Evolutionary conservation across 1,140 invertebrate species (phyloP).

Genomic region (Druon quercuslanigerum): DNA sequence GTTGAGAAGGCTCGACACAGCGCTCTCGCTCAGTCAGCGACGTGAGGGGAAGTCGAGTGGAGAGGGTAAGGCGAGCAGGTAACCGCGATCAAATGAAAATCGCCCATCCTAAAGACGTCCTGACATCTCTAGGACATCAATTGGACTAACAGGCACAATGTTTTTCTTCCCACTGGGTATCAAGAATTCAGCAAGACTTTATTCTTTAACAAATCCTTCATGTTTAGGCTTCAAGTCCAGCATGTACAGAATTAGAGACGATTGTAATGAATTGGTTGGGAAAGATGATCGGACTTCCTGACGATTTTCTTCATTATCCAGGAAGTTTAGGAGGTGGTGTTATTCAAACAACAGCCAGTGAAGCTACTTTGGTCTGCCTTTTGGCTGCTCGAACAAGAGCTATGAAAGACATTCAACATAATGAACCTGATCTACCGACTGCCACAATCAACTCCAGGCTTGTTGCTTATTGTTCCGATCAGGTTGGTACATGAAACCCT

Average conservation of each 20-base stretch:
- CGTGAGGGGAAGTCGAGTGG: no score
- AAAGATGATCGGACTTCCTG: constrained; percentile 94
- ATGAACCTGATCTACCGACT: constrained; percentile 85
- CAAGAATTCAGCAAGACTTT: no score
- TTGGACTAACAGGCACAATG: no score
- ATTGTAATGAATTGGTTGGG: constrained; percentile 98
- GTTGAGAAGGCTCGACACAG: no score
- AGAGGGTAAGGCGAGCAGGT: no score
- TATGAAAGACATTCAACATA: constrained; percentile 79
- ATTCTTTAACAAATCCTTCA: neutral
- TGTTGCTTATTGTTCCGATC: constrained; percentile 96
- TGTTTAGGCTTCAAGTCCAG: constrained; percentile 91
- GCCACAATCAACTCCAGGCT: constrained; percentile 93
- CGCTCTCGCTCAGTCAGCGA: no score
- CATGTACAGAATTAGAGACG: constrained; percentile 97
- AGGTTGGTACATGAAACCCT: constrained; percentile 67
- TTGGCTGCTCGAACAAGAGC: constrained; percentile 92
- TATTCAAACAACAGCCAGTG: constrained; percentile 94
- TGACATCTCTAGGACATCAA: no score
- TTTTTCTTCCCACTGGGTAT: no score
- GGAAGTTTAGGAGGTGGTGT: constrained; percentile 91
- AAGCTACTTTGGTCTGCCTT: constrained; percentile 92
- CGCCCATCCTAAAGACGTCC: no score
- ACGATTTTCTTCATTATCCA: constrained; percentile 88
- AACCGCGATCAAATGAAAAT: no score